Base-by-base conservation (phyloP, 1,140 invertebrate species). In the Xylocopa sonorina region DNA sequence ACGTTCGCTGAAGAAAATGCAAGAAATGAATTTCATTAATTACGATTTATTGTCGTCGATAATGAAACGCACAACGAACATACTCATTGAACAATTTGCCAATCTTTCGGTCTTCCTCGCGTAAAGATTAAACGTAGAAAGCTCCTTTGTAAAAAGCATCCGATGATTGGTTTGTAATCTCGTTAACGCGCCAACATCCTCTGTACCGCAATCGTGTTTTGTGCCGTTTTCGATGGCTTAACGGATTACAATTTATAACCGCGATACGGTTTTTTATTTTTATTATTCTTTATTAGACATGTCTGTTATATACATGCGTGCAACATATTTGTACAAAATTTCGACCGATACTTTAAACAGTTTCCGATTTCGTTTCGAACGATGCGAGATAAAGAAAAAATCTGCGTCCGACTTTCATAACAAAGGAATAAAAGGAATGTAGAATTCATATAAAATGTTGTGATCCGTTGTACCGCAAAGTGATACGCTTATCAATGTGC, bases 101-200 rank as follows among this genome's bases (percentile, higher is more conserved):
- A 48, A 27, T 50, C 57, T 55, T 57, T 32, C 32, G 38, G 7
- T 9, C 51, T 82, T 53, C 43, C 58, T 74, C 80, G 76, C 68
- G 46, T 77, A 58, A 76, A 80, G 83, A 82, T 80, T 55, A 27
- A 80, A 80, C 68, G 60, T 73, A 72, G 58, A 84, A 82, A 85
- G 38, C 29, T 76, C 27, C 2, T 24, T 76, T 9, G 24, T 7
- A 46, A 43, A 43, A 66, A 24, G 18, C 41, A 7, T 0, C 48
- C 18, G 9, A 1, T 24, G 32, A 41, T 29, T n/a, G 16, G 27
- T 38, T n/a, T 7, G 0, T 46, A 21, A 53, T 16, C 43, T 41
- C n/a, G n/a, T 41, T 41, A 18, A 27, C 18, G 14, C 16, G 50
- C 10, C 32, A 53, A 27, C 24, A 34, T 29, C 21, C 24, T 18